Base-by-base conservation (phyloP, 2,797 vertebrate genomes). In the Pseudomugil gertrudae region DNA sequence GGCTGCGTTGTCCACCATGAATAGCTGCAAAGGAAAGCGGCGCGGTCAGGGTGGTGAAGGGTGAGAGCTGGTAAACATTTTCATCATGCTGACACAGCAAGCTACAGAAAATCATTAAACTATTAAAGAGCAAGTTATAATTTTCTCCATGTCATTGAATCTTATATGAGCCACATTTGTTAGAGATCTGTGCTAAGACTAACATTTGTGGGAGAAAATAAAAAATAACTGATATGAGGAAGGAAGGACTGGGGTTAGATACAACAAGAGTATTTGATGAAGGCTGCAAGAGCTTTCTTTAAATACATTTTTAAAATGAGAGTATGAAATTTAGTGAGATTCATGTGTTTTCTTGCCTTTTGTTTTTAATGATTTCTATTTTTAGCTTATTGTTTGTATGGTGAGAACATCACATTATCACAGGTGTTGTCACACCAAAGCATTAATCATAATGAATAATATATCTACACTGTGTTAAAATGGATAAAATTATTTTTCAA, bases 1-100 rank as follows among this genome's bases (percentile, higher is more conserved):
- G 26, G 98, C 98, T 71, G 95, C 98, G 55, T 99, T 99, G 95
- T 99, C 98, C 94, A 99, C 97, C 98, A 99, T 99, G 90, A 99
- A 99, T 77, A 99, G 94, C 98, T 99, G 95, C 48, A 74, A 32
- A 78, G 82, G 89, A 38, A 30, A 92, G 53, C 66, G 48, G 64
- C 71, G 79, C 7, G 1, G 73, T 78, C 55, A 82, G 52, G 60
- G 52, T 21, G 48, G 56, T 14, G 48, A 61, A 81, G 83, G 72
- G 74, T 43, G 64, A 63, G 68, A 79, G 63, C 19, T 55, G 24
- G 57, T 60, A 32, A 54, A 67, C 59, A 53, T 71, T 84, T 87
- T 63, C 74, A 88, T 87, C 78, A 74, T 36, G 43, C 74, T 67
- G 63, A 81, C 75, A 71, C 50, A 55, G 57, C 58, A 52, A 50